A percentile compares a stretch with the other conserved stretches of the same genome.
These are phyloP conservation scores for Enteromius afrohamiltoni DNA, from an alignment of 2,797 vertebrate species.

Conservation along the genomic window DNA sequence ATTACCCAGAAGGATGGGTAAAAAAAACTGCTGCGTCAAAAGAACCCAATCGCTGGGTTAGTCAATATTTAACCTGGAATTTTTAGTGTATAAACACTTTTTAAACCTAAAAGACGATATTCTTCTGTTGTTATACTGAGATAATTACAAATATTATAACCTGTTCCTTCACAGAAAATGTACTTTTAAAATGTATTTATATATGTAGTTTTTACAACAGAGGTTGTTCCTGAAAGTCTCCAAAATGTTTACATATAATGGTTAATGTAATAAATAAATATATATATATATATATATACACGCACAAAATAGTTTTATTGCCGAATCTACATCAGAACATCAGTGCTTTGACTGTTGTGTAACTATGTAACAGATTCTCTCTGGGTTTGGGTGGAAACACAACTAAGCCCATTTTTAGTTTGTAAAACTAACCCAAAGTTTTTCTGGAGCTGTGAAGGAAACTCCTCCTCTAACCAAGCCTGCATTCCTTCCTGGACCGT, in stretches of 20 bases:
- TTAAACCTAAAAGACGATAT: background rate
- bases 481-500: constrained; percentile 69
- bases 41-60: too few species aligned
- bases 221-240: too few species aligned
- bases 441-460: constrained; percentile 73
- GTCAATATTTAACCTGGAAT: too few species aligned
- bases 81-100: background rate
- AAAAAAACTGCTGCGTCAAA: too few species aligned
- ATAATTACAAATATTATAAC: background rate
- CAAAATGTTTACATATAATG: too few species aligned
- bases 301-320: background rate
- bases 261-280: background rate
- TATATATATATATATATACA: background rate
- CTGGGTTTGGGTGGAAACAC: constrained; percentile 50
- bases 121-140: background rate
- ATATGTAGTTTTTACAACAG: too few species aligned
- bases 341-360: background rate
- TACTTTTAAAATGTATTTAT: too few species aligned
- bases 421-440: constrained; percentile 63
- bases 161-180: too few species aligned
- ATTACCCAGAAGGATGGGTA: too few species aligned
- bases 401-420: constrained; percentile 64
- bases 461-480: constrained; percentile 72
- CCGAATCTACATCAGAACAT: background rate
- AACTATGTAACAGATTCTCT: constrained; percentile 10